Evolutionary conservation across 2,113 vertebrate species (phyloP), one percentile per base, ranked within the genome.

Genomic region (Vidua macroura): DNA sequence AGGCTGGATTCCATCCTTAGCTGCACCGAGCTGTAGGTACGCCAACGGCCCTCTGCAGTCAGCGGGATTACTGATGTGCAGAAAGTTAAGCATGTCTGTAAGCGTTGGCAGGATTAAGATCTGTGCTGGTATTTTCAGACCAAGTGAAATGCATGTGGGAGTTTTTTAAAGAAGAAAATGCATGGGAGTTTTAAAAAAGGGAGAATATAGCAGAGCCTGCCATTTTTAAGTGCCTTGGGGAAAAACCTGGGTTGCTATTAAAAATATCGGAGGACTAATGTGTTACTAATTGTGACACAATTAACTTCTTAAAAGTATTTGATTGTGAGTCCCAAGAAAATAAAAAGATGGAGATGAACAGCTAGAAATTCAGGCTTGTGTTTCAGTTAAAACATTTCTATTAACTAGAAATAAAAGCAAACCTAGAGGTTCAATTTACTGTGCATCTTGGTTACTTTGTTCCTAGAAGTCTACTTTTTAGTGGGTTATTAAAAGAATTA

Each of bases 231-330:
- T 48, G 88, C 92, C 94, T 84, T 86, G 88, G 94, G 96, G 96
- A 91, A 92, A 96, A 96, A 94, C 95, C 95, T 95, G 68, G 75
- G 83, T 83, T 86, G 95, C 93, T 97, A 84, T 96, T 92, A 96
- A 97, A 97, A 97, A 96, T 83, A 87, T 82, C 21, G 19, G 15
- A 94, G 93, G 83, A 96, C 93, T 93, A 96, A 96, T 94, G 95
- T 97, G 95, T 96, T 97, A 91, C 95, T 96, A 95, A 88, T 95
- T 94, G 96, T 97, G 96, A 97, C 95, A 94, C 95, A 93, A 94
- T 95, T 97, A 97, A 90, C 69, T 95, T 83, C 91, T 95, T 95
- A 81, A 66, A 78, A 66, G 60, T 82, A 77, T 79, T 86, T 30
- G 70, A 70, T 84, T 96, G 51, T 48, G 70, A 86, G 78, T 91